These are phyloP conservation scores for Nudaria mundana DNA, from an alignment of 2,888 invertebrate species.

Conservation along the genomic window DNA sequence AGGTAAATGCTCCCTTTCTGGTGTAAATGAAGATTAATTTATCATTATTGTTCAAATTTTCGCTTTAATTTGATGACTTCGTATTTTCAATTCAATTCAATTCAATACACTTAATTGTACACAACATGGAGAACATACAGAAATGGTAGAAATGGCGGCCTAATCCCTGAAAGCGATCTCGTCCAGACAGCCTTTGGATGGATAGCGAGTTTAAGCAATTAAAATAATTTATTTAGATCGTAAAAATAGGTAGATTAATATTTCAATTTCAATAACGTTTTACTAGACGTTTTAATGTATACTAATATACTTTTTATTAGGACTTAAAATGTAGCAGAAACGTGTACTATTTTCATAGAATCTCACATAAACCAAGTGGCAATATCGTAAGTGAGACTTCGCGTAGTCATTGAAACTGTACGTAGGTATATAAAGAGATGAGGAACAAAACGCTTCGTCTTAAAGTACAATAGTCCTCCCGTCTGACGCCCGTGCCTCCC, in stretches of 20 bases:
- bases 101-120: no score
- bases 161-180: no score
- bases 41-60: constrained; percentile 27
- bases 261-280: no score
- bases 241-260: no score
- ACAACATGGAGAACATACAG: no score
- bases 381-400: constrained; percentile 54
- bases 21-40: constrained; percentile 23
- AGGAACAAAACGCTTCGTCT: constrained; percentile 65
- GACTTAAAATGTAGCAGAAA: no score
- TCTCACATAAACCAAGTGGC: constrained; percentile 24
- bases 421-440: constrained; percentile 48
- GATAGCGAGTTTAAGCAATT: no score
- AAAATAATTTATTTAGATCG: constrained; percentile 19
- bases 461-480: constrained; percentile 56
- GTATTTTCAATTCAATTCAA: no score
- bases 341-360: constrained; percentile 9
- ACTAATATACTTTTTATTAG: no score
- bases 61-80: constrained; percentile 22
- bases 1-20: constrained; percentile 20
- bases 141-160: no score
- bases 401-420: constrained; percentile 16
- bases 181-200: no score
- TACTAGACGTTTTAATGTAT: no score
- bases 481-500: constrained; percentile 35